phyloP scores from a whole-genome alignment of 2,888 invertebrate genomes.

The Diploptera punctata region DNA sequence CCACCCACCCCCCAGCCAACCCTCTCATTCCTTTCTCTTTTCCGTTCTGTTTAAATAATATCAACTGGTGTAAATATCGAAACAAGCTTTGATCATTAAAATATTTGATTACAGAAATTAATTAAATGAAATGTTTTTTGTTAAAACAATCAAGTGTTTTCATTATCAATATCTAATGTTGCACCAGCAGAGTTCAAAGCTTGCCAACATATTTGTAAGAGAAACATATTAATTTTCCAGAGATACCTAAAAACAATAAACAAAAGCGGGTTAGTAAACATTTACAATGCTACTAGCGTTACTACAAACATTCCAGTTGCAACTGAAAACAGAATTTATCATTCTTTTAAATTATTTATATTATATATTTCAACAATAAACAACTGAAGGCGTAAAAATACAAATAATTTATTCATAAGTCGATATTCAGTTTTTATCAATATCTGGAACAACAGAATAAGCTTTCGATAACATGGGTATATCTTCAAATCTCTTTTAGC shows the following conservation, averaged over 20 bases:
- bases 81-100: slow-evolving; percentile 7
- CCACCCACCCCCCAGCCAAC: not conserved
- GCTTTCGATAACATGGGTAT: too few relatives aligned
- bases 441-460: too few relatives aligned
- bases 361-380: too few relatives aligned
- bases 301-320: too few relatives aligned
- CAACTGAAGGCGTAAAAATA: too few relatives aligned
- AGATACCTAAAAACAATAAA: slow-evolving; percentile 7
- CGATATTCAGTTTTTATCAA: too few relatives aligned
- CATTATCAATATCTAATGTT: slow-evolving; percentile 12
- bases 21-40: not conserved
- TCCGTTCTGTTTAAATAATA: not conserved
- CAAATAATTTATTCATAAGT: too few relatives aligned
- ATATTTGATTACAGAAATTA: slow-evolving; percentile 22
- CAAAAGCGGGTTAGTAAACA: not conserved
- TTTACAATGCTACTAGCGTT: too few relatives aligned
- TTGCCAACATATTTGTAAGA: not conserved
- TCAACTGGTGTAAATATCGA: slow-evolving; percentile 5
- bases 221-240: not conserved
- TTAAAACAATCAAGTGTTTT: not conserved
- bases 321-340: too few relatives aligned
- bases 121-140: not conserved
- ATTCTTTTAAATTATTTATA: too few relatives aligned
- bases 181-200: not conserved
- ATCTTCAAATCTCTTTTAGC: too few relatives aligned